Percentiles rank a stretch among this genome's conserved stretches.
phyloP scores from a whole-genome alignment of 2,888 invertebrate genomes.

The Lamellibrachia columna region DNA sequence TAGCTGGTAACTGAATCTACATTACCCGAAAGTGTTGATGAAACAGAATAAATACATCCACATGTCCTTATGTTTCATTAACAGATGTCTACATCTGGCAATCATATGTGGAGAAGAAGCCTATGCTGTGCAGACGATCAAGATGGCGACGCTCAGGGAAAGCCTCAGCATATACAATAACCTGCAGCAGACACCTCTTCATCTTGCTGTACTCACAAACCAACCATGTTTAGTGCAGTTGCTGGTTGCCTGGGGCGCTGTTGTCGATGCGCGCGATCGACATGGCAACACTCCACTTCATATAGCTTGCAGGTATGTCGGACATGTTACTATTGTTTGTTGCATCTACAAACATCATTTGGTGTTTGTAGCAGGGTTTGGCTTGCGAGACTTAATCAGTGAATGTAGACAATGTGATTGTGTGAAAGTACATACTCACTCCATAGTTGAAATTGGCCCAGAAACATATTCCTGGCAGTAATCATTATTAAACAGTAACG shows the following conservation, averaged over 20 bases:
- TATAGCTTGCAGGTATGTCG: constrained; percentile 74
- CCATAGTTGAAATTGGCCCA: too few relatives aligned
- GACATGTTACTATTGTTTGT: not conserved
- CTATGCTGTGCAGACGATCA: not conserved
- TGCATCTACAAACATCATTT: not conserved
- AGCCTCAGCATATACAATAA: constrained; percentile 83
- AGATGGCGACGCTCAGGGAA: not conserved
- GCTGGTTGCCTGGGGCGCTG: constrained; percentile 83
- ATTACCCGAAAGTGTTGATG: not conserved
- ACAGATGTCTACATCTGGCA: not conserved
- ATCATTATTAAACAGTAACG: too few relatives aligned
- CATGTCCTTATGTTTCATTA: not conserved
- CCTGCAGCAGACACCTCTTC: constrained; percentile 80
- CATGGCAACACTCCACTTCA: constrained; percentile 88
- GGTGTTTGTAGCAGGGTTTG: not conserved
- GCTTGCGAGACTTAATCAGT: too few relatives aligned
- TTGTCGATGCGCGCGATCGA: constrained; percentile 73
- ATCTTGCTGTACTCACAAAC: constrained; percentile 82
- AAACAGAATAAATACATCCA: not conserved
- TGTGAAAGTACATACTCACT: too few relatives aligned
- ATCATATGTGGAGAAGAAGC: not conserved
- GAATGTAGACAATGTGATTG: too few relatives aligned
- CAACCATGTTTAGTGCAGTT: constrained; percentile 80
- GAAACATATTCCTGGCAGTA: too few relatives aligned
- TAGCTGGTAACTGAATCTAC: not conserved